Percentiles rank a stretch among this genome's conserved stretches.
phyloP scores from a whole-genome alignment of 1,140 invertebrate genomes.

The Drosophila arizonae region DNA sequence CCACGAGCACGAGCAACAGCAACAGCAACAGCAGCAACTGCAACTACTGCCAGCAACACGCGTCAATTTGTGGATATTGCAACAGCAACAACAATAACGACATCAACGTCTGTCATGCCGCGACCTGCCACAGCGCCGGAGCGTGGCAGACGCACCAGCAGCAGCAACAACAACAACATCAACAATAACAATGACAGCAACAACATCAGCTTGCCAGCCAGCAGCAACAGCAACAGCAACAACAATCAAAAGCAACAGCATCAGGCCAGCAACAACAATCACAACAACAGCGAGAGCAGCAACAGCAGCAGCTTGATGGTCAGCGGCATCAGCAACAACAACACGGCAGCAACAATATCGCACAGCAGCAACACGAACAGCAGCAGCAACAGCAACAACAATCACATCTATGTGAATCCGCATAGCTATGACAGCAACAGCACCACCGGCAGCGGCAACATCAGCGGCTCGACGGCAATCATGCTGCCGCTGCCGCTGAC shows the following conservation, averaged over 20 bases:
- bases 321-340: constrained; percentile 18
- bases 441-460: constrained; percentile 62
- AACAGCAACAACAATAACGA: constrained; percentile 20
- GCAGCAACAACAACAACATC: constrained; percentile 39
- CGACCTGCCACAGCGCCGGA: constrained; percentile 59
- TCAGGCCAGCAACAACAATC: constrained; percentile 22
- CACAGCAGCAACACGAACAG: constrained; percentile 31
- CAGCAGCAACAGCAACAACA: constrained; percentile 79
- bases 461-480: constrained; percentile 64
- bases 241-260: constrained; percentile 33
- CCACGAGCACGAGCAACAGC: constrained; percentile 29
- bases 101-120: constrained; percentile 28
- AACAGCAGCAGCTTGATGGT: constrained; percentile 30
- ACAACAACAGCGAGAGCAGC: constrained; percentile 23
- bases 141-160: constrained; percentile 49
- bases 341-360: constrained; percentile 18
- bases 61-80: constrained; percentile 26
- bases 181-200: constrained; percentile 39
- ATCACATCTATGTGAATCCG: constrained; percentile 80
- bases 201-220: constrained; percentile 48
- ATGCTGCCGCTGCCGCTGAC: constrained; percentile 61
- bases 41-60: constrained; percentile 39
- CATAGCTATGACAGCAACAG: constrained; percentile 74
- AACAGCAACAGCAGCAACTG: constrained; percentile 41
- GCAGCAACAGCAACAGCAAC: constrained; percentile 29